Base-by-base conservation (phyloP, 2,797 vertebrate genomes). In the Tarsius wallacei region DNA sequence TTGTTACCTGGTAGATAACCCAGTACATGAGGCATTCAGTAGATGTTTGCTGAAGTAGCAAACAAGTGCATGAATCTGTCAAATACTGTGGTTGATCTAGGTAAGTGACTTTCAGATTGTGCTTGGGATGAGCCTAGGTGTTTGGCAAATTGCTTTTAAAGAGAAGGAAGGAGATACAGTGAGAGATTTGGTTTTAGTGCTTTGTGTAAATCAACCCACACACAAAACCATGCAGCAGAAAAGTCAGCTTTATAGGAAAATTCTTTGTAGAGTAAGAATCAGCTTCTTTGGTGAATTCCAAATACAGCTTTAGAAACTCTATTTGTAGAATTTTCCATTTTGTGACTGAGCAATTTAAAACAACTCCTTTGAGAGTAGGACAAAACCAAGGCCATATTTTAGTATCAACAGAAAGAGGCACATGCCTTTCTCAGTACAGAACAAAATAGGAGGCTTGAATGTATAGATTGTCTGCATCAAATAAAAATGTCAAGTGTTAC, bases 391-490 rank as follows among this genome's bases (percentile, higher is more conserved):
- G 19, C 70, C 16, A 1, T 47, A 17, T 73, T 94, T 93, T 83
- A 49, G 9, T 74, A 85, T 74, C 57, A 64, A 5, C 28, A 55
- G 66, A 84, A 87, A 82, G 53, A 96, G 42, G 49, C 93, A 63
- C 51, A 74, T 74, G 83, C 63, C 26, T 92, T 59, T 0, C 2
- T 70, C 86, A 82, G 14, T 15, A 19, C 22, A 33, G 53, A 90
- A 74, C 77, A 71, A 77, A 78, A 93, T 94, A 87, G 73, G 31
- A 71, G 22, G 83, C 97, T 96, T 94, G 93, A 97, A 80, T 0
- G 0, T 33, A 22, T 0, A 71, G 49, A 76, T 49, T 11, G n/a
- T 36, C 86, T 57, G 33, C 36, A 80, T 95, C 77, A 53, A 55
- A 91, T 68, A 85, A 87, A 96, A 90, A 80, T 84, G 82, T 9